Evolutionary conservation across 2,113 vertebrate species (phyloP).

Genomic region (Pampusana beccarii): DNA sequence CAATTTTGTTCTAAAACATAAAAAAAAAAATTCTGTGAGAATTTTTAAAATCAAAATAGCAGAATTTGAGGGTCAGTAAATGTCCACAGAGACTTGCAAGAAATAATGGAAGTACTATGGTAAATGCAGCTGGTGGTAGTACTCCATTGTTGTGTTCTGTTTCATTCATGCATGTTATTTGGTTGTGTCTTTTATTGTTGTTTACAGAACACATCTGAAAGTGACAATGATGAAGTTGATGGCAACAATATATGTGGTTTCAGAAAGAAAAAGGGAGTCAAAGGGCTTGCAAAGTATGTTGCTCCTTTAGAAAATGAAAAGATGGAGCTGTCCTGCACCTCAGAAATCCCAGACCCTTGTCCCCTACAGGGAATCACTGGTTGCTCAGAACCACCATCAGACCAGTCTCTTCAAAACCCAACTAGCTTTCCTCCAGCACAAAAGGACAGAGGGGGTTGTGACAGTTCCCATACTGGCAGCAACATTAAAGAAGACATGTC

Average conservation of each 20-base stretch:
- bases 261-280: constrained; percentile 78
- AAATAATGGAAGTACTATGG: neutral
- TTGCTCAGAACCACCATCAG: neutral
- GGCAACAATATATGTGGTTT: constrained; percentile 77
- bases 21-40: neutral
- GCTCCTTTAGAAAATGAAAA: constrained; percentile 71
- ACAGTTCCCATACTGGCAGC: neutral
- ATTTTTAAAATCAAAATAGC: neutral
- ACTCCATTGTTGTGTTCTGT: neutral
- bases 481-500: neutral
- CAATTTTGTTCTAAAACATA: neutral
- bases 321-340: constrained; percentile 39
- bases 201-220: constrained; percentile 74
- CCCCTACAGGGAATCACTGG: neutral
- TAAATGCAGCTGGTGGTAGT: neutral
- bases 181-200: constrained; percentile 67
- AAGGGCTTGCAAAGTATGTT: constrained; percentile 60
- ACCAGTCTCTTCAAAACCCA: constrained; percentile 43
- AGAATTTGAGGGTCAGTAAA: neutral
- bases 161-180: constrained; percentile 22
- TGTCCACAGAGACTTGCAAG: neutral
- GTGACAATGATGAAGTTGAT: constrained; percentile 81
- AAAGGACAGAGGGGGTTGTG: neutral
- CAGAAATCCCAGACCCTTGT: constrained; percentile 50
- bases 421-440: neutral